Evolutionary conservation across 2,888 invertebrate species (phyloP).

Genomic region (Chalcis sispes): DNA sequence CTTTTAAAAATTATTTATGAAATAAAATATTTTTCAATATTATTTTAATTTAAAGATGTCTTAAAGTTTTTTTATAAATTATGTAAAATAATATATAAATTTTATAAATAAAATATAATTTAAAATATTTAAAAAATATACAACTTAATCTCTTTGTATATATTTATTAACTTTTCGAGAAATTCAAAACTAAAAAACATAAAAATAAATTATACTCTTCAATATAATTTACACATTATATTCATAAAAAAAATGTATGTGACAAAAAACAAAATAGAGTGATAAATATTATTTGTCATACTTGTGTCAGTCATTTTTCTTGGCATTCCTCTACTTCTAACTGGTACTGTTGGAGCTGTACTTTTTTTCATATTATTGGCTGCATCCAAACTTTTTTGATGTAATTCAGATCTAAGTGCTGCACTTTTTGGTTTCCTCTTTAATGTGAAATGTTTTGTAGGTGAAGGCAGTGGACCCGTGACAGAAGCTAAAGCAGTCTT

Average conservation of each 20-base stretch:
- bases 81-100: no score
- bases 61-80: no score
- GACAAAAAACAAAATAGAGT: neutral
- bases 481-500: slow-evolving; percentile 93
- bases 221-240: slow-evolving; percentile 8
- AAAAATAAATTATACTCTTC: no score
- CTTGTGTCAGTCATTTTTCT: slow-evolving; percentile 98
- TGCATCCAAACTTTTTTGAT: slow-evolving; percentile 94
- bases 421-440: slow-evolving; percentile 97
- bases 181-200: no score
- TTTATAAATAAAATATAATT: no score
- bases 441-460: slow-evolving; percentile 93
- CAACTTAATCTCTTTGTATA: no score
- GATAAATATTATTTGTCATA: slow-evolving; percentile 70
- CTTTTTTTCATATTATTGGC: slow-evolving; percentile 92
- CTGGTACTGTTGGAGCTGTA: slow-evolving; percentile 89
- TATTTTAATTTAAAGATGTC: no score
- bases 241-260: neutral
- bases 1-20: no score
- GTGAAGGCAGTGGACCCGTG: slow-evolving; percentile 88
- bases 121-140: no score
- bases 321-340: slow-evolving; percentile 84
- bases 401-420: slow-evolving; percentile 89
- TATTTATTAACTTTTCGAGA: no score
- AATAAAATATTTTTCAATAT: no score